A percentile compares a stretch with the other conserved stretches of the same genome.
Evolutionary conservation across 1,140 invertebrate genomes (phyloP).

Genomic region (Papilio polytes): DNA sequence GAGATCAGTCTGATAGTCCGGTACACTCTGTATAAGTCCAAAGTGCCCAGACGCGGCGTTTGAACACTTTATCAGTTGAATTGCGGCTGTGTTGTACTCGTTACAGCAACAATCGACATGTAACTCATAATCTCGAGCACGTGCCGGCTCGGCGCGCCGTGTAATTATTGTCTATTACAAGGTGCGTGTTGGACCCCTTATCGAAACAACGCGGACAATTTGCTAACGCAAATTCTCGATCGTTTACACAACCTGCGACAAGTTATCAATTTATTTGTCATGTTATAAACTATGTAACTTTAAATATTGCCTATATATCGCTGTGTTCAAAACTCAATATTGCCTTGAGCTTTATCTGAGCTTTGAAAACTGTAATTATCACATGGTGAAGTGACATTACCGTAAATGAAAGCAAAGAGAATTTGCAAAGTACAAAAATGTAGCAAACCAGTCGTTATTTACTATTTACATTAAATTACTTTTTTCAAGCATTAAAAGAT

Average conservation of each 20-base stretch:
- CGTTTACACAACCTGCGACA: conserved; percentile 16
- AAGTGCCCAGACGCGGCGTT: conserved; percentile 53
- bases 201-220: conserved; percentile 34
- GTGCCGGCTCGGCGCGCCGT: conserved; percentile 31
- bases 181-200: conserved; percentile 29
- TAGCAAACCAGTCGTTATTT: too few relatives aligned
- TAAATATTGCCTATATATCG: not conserved
- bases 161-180: conserved; percentile 49
- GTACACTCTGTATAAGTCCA: conserved; percentile 48
- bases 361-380: not conserved
- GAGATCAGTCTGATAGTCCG: conserved; percentile 51
- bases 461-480: too few relatives aligned
- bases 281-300: not conserved
- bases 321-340: not conserved
- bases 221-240: conserved; percentile 9
- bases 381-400: too few relatives aligned
- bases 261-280: not conserved
- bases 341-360: not conserved
- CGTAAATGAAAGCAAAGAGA: too few relatives aligned
- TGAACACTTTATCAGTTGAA: conserved; percentile 47
- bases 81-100: conserved; percentile 32
- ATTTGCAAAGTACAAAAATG: too few relatives aligned
- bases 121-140: conserved; percentile 48
- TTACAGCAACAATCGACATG: conserved; percentile 52
- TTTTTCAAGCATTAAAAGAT: too few relatives aligned